Percentiles rank a stretch among this genome's conserved stretches.
Conservation (phyloP, 2,113 vertebrate species). For the Peromyscus maniculatus region DNA sequence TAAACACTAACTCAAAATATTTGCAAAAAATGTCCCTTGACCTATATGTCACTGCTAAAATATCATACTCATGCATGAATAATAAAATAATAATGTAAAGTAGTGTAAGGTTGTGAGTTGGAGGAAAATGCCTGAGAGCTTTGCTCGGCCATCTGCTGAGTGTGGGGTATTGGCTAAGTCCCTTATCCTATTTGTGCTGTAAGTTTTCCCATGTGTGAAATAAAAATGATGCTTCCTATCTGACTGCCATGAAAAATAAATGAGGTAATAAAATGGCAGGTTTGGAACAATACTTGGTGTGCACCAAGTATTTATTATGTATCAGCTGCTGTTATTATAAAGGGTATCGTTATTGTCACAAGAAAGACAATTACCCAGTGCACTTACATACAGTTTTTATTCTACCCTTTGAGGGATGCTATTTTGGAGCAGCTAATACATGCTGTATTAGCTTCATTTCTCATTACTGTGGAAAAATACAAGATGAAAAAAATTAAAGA, state of each 20-base stretch:
- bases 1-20: not conserved
- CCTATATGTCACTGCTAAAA: not conserved
- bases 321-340: not conserved
- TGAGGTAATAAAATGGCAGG: not conserved
- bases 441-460: not conserved
- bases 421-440: not conserved
- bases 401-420: not conserved
- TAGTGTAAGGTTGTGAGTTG: not conserved
- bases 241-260: not conserved
- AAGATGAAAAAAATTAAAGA: not conserved
- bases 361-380: not conserved
- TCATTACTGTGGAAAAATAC: not conserved
- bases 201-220: not conserved
- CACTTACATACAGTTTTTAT: not conserved
- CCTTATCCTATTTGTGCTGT: not conserved
- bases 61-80: too few relatives aligned
- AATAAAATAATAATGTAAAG: not conserved
- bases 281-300: not conserved
- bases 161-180: not conserved
- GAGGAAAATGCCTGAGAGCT: not conserved
- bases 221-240: not conserved
- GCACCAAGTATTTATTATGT: not conserved
- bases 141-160: not conserved
- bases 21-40: not conserved
- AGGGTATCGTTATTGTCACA: not conserved